Evolutionary conservation across 2,797 vertebrate species (phyloP).

Genomic region (Urosaurus nigricauda): DNA sequence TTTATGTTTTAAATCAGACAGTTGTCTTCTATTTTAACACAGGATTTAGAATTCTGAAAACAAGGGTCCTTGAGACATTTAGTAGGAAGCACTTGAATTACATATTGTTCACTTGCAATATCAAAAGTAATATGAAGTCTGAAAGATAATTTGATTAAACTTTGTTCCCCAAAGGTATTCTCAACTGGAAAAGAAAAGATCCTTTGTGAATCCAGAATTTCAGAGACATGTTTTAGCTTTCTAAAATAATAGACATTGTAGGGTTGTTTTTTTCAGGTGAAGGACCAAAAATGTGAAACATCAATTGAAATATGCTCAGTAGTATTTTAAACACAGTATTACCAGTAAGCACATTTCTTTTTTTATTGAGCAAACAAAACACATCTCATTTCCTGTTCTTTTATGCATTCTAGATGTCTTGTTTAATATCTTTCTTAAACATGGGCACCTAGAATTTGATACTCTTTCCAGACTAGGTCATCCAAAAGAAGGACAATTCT

Average conservation of each 20-base stretch:
- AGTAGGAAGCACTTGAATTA: slow-evolving; percentile 22
- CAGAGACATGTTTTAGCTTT: not conserved
- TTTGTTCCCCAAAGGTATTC: not conserved
- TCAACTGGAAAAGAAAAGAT: not conserved
- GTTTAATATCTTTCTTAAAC: not conserved
- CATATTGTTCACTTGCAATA: slow-evolving; percentile 1
- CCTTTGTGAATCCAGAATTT: not conserved
- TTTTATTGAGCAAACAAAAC: not conserved
- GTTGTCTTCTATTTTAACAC: slow-evolving; percentile 15
- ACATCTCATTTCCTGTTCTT: not conserved
- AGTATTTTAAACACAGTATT: not conserved
- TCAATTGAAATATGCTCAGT: not conserved
- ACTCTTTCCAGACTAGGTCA: not conserved
- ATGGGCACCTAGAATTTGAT: not conserved
- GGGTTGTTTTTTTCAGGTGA: not conserved
- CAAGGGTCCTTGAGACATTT: not conserved
- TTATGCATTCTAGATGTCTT: not conserved
- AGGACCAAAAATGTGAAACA: not conserved
- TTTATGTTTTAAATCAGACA: slow-evolving; percentile 21
- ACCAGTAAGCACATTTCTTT: not conserved
- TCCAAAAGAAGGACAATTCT: not conserved
- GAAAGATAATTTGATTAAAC: slow-evolving; percentile 7
- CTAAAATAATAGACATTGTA: not conserved
- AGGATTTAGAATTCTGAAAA: slow-evolving; percentile 28
- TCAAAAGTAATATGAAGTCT: slow-evolving; percentile 7